Conservation (phyloP, 2,797 vertebrate species). For the Chelonia mydas region DNA sequence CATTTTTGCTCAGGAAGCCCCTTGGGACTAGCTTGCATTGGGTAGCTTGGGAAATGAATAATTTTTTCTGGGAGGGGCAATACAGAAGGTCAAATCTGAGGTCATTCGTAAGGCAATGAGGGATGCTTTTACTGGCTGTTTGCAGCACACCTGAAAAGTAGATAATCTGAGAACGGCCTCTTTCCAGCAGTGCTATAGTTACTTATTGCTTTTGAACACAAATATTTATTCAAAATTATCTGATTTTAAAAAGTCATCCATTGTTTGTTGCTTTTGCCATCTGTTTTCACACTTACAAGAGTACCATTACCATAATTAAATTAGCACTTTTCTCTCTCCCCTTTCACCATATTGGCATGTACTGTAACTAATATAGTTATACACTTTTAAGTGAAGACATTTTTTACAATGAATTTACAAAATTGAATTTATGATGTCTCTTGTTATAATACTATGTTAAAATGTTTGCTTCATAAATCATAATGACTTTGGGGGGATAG, state of each 20-base stretch:
- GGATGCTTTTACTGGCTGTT: neutral
- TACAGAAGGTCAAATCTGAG: neutral
- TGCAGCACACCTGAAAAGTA: neutral
- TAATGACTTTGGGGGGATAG: neutral
- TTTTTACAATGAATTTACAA: conserved; percentile 60
- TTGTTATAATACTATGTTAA: conserved; percentile 53
- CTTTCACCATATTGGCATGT: conserved; percentile 47
- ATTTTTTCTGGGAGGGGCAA: neutral
- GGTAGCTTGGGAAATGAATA: neutral
- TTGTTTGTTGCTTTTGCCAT: conserved; percentile 70
- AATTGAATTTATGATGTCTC: conserved; percentile 28
- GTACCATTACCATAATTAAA: conserved; percentile 75
- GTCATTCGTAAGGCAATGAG: neutral
- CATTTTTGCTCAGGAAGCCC: neutral
- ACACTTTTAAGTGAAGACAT: conserved; percentile 30
- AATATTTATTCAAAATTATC: conserved; percentile 73
- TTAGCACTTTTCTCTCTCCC: conserved; percentile 60
- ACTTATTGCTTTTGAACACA: conserved; percentile 49
- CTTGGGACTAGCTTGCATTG: neutral
- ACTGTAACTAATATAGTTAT: conserved; percentile 54
- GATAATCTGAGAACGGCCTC: neutral
- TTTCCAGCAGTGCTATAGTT: conserved; percentile 5
- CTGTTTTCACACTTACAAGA: conserved; percentile 69
- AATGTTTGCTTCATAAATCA: conserved; percentile 22
- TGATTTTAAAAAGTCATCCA: conserved; percentile 65